Evolutionary conservation across 2,797 vertebrate genomes (phyloP).

Genomic region (Trematomus bernacchii): DNA sequence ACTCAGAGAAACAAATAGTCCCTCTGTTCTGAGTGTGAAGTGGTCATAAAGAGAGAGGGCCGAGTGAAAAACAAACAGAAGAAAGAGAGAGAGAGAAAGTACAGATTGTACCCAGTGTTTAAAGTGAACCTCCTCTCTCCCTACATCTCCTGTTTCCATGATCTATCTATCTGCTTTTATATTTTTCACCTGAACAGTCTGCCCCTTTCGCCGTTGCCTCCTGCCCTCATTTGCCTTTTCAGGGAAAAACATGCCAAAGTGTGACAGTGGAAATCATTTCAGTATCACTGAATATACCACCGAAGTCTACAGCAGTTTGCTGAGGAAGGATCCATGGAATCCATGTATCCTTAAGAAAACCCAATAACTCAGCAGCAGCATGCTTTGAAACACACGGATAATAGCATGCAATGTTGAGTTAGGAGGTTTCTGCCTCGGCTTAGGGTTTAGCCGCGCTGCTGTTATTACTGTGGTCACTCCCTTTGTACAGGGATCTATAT

Average conservation of each 20-base stretch:
- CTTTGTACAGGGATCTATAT: slow-evolving; percentile 77
- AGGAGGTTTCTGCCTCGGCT: slow-evolving; percentile 58
- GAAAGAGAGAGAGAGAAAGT: not conserved
- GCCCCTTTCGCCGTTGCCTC: slow-evolving; percentile 13
- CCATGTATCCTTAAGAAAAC: slow-evolving; percentile 59
- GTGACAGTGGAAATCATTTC: slow-evolving; percentile 60
- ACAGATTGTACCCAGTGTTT: slow-evolving; percentile 12
- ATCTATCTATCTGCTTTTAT: slow-evolving; percentile 19
- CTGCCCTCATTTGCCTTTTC: slow-evolving; percentile 48
- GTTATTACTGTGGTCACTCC: slow-evolving; percentile 68
- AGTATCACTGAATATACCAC: slow-evolving; percentile 45
- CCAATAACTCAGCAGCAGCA: slow-evolving; percentile 44
- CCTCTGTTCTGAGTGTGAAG: slow-evolving; percentile 70
- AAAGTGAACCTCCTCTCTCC: slow-evolving; percentile 6
- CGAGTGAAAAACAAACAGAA: slow-evolving; percentile 33
- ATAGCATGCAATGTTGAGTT: slow-evolving; percentile 56
- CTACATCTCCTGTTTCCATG: not conserved
- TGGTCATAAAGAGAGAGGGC: slow-evolving; percentile 59
- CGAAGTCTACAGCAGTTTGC: slow-evolving; percentile 55
- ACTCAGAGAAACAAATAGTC: slow-evolving; percentile 77
- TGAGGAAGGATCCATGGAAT: slow-evolving; percentile 62
- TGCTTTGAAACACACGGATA: slow-evolving; percentile 66
- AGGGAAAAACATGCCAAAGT: slow-evolving; percentile 27
- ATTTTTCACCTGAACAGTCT: slow-evolving; percentile 22
- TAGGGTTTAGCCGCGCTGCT: slow-evolving; percentile 54